Percentiles rank a stretch among this genome's conserved stretches.
Conservation (phyloP, 2,888 invertebrate genomes). For the Eustalomyia histrio region DNA sequence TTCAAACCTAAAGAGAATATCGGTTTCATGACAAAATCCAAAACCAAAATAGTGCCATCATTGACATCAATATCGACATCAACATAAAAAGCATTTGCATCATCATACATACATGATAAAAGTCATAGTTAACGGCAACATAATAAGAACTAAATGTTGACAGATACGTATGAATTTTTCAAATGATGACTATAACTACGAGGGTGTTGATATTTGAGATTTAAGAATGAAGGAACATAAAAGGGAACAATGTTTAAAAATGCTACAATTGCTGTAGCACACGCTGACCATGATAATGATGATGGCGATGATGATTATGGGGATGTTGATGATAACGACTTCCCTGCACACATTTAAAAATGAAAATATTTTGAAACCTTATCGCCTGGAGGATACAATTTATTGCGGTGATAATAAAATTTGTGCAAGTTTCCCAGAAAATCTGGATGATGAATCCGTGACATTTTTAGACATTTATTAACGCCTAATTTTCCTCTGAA, state of each 20-base stretch:
- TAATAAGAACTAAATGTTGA: constrained; percentile 32
- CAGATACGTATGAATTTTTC: constrained; percentile 41
- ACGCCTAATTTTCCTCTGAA: too few relatives aligned
- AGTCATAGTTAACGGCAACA: constrained; percentile 11
- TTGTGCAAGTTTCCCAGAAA: too few relatives aligned
- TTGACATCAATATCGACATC: constrained; percentile 16
- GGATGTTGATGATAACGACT: constrained; percentile 50
- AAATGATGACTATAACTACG: constrained; percentile 13
- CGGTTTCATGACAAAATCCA: neutral
- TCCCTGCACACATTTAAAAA: too few relatives aligned
- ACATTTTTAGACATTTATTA: too few relatives aligned
- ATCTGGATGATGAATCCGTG: too few relatives aligned
- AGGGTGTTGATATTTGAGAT: constrained; percentile 36
- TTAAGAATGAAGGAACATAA: constrained; percentile 5
- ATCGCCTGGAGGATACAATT: too few relatives aligned
- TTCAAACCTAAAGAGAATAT: constrained; percentile 6
- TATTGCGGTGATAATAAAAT: too few relatives aligned
- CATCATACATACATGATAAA: neutral
- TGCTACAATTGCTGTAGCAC: neutral
- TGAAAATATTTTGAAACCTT: too few relatives aligned
- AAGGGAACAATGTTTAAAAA: constrained; percentile 41
- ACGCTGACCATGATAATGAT: constrained; percentile 26
- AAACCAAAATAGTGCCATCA: neutral
- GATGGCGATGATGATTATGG: constrained; percentile 11
- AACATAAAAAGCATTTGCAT: constrained; percentile 14